phyloP scores from a whole-genome alignment of 2,888 invertebrate species.

The Agrotis segetum region DNA sequence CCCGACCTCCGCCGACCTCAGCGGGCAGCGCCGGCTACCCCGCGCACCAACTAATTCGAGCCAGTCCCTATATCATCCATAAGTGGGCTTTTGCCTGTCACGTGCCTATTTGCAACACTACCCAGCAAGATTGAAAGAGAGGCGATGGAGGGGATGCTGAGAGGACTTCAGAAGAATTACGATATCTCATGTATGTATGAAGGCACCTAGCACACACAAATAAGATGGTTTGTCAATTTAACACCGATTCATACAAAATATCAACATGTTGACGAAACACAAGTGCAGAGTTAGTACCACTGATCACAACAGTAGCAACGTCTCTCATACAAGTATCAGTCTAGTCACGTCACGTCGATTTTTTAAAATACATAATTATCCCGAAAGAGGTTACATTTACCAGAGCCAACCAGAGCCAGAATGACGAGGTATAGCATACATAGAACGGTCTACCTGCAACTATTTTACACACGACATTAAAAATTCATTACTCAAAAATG shows the following conservation, averaged over 20 bases:
- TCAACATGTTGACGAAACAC: too few species aligned
- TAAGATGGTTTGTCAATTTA: background rate
- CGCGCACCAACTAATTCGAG: slow-evolving; percentile 25
- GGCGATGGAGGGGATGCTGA: background rate
- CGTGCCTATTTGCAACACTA: slow-evolving; percentile 28
- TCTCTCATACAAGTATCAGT: too few species aligned
- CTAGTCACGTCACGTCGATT: too few species aligned
- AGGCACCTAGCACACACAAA: background rate
- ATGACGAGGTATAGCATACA: background rate
- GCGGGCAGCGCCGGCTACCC: slow-evolving; percentile 33
- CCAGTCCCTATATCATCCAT: slow-evolving; percentile 30
- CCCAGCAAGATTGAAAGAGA: slow-evolving; percentile 15
- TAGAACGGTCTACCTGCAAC: background rate
- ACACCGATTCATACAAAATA: background rate
- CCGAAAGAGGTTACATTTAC: background rate
- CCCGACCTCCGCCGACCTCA: background rate
- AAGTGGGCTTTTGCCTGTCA: slow-evolving; percentile 28
- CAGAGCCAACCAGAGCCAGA: background rate
- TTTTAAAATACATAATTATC: background rate
- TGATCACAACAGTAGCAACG: too few species aligned
- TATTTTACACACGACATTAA: background rate
- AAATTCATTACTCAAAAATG: slow-evolving; percentile 7
- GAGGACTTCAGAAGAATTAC: too few species aligned
- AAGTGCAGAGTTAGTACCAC: too few species aligned
- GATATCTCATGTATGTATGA: background rate